phyloP scores from a whole-genome alignment of 2,888 invertebrate species.

The Drosophila prostipennis region DNA sequence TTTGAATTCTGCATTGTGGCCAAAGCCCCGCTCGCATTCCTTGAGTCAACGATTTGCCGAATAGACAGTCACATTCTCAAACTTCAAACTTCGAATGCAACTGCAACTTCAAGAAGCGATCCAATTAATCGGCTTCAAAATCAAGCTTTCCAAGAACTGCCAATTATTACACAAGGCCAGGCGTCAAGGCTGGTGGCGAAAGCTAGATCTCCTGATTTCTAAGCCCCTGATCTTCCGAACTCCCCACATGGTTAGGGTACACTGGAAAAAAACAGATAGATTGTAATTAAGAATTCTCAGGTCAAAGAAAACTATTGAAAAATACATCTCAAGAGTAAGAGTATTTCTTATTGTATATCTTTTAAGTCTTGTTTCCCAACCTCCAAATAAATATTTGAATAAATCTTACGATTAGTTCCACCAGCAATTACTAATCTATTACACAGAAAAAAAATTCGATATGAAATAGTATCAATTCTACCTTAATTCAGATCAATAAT shows the following conservation, averaged over 20 bases:
- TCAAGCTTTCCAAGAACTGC: slow-evolving; percentile 74
- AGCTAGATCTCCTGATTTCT: slow-evolving; percentile 24
- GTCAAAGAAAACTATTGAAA: no score
- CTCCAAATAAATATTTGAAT: no score
- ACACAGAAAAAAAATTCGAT: no score
- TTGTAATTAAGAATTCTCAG: not conserved
- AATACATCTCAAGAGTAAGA: no score
- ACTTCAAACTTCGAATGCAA: slow-evolving; percentile 7
- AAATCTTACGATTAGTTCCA: no score
- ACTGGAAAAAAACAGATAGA: not conserved
- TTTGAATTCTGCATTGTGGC: slow-evolving; percentile 15
- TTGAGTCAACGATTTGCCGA: slow-evolving; percentile 3
- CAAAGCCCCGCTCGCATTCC: slow-evolving; percentile 36
- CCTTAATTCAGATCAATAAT: no score
- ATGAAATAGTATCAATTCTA: no score
- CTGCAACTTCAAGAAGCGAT: slow-evolving; percentile 44
- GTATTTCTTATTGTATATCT: no score
- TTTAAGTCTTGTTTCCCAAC: no score
- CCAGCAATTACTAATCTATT: no score
- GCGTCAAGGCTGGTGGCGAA: slow-evolving; percentile 62
- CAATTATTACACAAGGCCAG: slow-evolving; percentile 77
- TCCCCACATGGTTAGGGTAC: slow-evolving; percentile 28
- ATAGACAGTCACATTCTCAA: slow-evolving; percentile 7
- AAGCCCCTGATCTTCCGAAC: not conserved
- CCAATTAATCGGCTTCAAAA: slow-evolving; percentile 75